Conservation (phyloP, 2,113 vertebrate species). For the Pituophis catenifer region DNA sequence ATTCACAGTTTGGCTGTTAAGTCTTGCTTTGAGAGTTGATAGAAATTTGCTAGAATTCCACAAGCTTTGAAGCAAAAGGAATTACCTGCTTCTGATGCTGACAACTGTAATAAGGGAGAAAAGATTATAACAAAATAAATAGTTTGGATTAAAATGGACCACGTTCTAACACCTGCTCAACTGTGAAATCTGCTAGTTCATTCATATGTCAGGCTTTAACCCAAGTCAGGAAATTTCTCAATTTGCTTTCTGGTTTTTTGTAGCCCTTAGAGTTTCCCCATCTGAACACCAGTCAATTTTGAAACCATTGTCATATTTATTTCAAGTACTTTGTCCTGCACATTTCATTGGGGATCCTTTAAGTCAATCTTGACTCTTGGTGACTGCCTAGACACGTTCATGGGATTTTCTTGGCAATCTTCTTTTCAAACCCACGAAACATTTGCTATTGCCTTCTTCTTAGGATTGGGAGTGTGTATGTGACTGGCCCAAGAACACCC, state of each 20-base stretch:
- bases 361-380: not conserved
- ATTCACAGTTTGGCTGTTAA: constrained; percentile 7
- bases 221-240: not conserved
- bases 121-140: not conserved
- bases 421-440: not conserved
- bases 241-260: not conserved
- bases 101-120: not conserved
- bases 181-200: not conserved
- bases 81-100: not conserved
- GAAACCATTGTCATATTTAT: not conserved
- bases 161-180: not conserved
- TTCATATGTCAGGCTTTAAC: not conserved
- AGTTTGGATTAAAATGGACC: not conserved
- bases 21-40: not conserved
- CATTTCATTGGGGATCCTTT: not conserved
- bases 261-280: not conserved
- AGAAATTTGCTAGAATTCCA: not conserved
- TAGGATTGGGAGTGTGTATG: not conserved
- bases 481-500: not conserved
- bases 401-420: not conserved
- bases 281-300: not conserved
- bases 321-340: not conserved
- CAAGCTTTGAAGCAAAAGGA: not conserved
- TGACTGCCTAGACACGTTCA: not conserved
- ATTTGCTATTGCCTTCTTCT: not conserved